Base-by-base conservation (phyloP, 2,113 vertebrate species). In the Upupa epops region DNA sequence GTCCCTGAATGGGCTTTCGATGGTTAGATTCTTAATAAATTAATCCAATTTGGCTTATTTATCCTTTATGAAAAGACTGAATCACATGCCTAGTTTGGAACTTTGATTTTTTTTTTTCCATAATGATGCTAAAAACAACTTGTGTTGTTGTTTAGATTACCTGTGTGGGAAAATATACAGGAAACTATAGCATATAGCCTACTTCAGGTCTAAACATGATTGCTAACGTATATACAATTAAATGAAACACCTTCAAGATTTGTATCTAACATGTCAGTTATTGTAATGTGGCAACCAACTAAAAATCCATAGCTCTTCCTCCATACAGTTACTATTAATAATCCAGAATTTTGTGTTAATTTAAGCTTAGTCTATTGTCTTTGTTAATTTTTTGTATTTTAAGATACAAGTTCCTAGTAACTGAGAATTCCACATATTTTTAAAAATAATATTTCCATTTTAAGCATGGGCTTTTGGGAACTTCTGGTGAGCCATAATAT, bases 151-250 rank as follows among this genome's bases (percentile, higher is more conserved):
- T 95, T 95, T 94, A 92, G 91, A 85, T 96, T 88, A 69, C 0
- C 5, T 95, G 92, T 96, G 94, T 96, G 96, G 95, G 96, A 96
- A 96, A 96, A 93, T 84, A 93, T 65, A 92, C 86, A 86, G 86
- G 64, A 88, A 93, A 93, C 66, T 82, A 45, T 85, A 64, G 78
- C 61, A 72, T 94, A 88, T 86, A 85, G 90, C 45, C 49, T 88
- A 11, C 40, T 87, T 94, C 96, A 96, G 94, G 96, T 96, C 95
- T 66, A 92, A 95, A 93, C 96, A 96, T 60, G 95, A 93, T 88
- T 72, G 49, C 42, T 76, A 93, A 83, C 8, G 4, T 90, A 75
- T 92, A 93, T 94, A 83, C 76, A 76, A 78, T 89, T 92, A 94
- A 95, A 89, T 83, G 73, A 88, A 94, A 74, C 78, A 84, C 70